Evolutionary conservation across 2,113 vertebrate genomes (phyloP).

Genomic region (Phalacrocorax pelagicus): DNA sequence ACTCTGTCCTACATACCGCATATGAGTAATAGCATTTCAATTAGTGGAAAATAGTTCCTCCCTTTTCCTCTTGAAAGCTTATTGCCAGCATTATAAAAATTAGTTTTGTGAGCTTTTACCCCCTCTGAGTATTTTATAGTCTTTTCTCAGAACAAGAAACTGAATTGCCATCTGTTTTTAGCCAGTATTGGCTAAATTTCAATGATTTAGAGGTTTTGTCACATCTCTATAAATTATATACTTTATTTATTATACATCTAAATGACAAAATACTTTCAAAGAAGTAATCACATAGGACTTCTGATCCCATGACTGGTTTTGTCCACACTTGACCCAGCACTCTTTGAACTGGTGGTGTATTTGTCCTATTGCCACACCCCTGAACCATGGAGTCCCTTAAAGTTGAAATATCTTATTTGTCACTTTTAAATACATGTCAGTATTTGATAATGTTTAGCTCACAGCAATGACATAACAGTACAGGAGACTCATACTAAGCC

Average conservation of each 20-base stretch:
- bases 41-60: neutral
- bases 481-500: neutral
- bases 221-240: neutral
- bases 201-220: neutral
- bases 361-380: neutral
- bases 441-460: neutral
- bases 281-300: neutral
- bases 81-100: neutral
- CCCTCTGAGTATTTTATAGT: neutral
- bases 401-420: neutral
- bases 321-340: neutral
- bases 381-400: neutral
- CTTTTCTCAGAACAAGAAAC: neutral
- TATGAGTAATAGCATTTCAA: neutral
- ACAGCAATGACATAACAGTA: neutral
- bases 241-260: no score
- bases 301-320: neutral
- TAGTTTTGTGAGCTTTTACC: neutral
- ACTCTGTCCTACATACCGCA: neutral
- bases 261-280: neutral
- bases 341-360: neutral
- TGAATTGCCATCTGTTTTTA: neutral
- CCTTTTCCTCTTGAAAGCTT: neutral
- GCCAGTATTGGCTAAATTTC: neutral
- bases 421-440: neutral